Evolutionary conservation across 2,113 vertebrate species (phyloP).

Genomic region (Saguinus midas): DNA sequence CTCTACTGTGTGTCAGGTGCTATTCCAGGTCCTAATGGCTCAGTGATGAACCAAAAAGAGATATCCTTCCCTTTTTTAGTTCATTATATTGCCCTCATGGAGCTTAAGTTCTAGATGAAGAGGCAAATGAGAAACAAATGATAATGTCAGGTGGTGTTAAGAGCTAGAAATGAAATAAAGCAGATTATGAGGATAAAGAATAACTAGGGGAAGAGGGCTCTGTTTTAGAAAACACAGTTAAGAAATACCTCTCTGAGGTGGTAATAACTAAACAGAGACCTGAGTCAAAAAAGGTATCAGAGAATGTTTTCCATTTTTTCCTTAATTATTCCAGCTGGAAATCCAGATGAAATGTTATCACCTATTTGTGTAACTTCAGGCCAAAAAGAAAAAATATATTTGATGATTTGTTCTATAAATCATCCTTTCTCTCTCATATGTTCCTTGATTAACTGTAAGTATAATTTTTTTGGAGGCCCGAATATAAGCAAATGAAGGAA

Average conservation of each 20-base stretch:
- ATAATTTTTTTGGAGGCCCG: not conserved
- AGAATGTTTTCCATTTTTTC: not conserved
- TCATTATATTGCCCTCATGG: not conserved
- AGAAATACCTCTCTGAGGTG: not conserved
- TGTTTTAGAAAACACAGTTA: not conserved
- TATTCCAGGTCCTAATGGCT: not conserved
- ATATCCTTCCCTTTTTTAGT: too few relatives aligned
- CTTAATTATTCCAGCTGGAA: not conserved
- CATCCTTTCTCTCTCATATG: not conserved
- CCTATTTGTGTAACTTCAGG: not conserved
- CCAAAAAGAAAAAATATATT: not conserved
- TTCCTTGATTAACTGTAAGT: not conserved
- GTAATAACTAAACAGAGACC: not conserved
- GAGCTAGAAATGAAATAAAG: not conserved
- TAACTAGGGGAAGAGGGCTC: not conserved
- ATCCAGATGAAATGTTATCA: constrained; percentile 5
- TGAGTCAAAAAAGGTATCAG: not conserved
- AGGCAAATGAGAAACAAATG: not conserved
- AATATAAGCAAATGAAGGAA: constrained; percentile 23
- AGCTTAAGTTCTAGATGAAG: not conserved
- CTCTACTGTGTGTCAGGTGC: not conserved
- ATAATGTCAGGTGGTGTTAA: not conserved
- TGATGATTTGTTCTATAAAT: not conserved
- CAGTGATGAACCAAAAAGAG: not conserved
- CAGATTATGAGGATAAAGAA: not conserved